phyloP scores from a whole-genome alignment of 2,888 invertebrate species.

The Pyrochroa serraticornis region DNA sequence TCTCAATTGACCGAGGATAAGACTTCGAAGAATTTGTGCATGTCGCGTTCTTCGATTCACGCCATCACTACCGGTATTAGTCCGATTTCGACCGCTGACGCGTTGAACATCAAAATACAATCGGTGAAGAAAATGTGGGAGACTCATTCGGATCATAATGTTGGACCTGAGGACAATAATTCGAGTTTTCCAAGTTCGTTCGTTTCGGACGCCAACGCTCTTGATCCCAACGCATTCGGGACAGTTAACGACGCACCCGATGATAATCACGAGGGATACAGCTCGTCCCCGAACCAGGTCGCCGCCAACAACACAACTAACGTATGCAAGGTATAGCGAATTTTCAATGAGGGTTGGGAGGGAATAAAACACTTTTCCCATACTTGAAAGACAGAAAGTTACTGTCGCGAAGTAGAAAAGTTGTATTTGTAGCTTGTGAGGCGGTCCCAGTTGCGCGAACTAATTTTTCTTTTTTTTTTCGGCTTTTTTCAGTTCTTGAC shows the following conservation, averaged over 20 bases:
- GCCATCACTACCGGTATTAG: slow-evolving; percentile 67
- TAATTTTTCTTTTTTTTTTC: too few species aligned
- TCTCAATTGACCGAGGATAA: slow-evolving; percentile 78
- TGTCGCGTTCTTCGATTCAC: slow-evolving; percentile 65
- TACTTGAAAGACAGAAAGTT: too few species aligned
- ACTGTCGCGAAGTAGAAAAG: too few species aligned
- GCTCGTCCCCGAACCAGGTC: slow-evolving; percentile 60
- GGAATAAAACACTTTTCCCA: too few species aligned
- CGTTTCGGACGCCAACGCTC: slow-evolving; percentile 53
- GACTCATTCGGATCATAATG: slow-evolving; percentile 59
- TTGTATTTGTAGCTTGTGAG: too few species aligned
- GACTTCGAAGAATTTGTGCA: slow-evolving; percentile 60
- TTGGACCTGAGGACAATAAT: slow-evolving; percentile 58
- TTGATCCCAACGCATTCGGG: slow-evolving; percentile 58
- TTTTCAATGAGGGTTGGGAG: neutral
- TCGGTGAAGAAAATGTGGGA: slow-evolving; percentile 92
- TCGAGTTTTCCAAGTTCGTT: slow-evolving; percentile 55
- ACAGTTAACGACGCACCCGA: slow-evolving; percentile 54
- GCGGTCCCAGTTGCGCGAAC: too few species aligned
- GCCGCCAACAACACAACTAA: slow-evolving; percentile 62
- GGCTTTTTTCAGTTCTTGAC: too few species aligned
- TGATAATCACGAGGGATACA: slow-evolving; percentile 63
- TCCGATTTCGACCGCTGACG: slow-evolving; percentile 83
- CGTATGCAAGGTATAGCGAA: slow-evolving; percentile 70
- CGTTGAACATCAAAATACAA: slow-evolving; percentile 88